Percentiles rank a stretch among this genome's conserved stretches.
Conservation (phyloP, 2,888 invertebrate genomes). For the Amaurobius ferox region DNA sequence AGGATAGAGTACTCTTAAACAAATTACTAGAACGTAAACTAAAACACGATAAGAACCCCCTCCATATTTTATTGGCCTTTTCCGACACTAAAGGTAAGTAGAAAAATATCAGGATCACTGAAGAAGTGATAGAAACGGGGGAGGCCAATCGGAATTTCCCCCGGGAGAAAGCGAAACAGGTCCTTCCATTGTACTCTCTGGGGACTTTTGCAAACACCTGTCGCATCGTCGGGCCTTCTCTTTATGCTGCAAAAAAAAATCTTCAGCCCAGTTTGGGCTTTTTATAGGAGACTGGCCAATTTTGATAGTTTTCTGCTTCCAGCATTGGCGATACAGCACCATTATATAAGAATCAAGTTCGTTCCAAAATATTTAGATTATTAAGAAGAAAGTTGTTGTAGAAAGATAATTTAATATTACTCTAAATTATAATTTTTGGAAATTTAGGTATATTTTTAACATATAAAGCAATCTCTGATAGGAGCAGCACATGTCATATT, state of each 20-base stretch:
- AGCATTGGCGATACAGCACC: slow-evolving; percentile 4
- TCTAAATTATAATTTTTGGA: too few relatives aligned
- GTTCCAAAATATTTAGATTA: too few relatives aligned
- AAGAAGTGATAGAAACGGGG: slow-evolving; percentile 1
- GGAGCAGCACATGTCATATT: too few relatives aligned
- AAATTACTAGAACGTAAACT: too few relatives aligned
- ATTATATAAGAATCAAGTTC: too few relatives aligned
- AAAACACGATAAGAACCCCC: too few relatives aligned
- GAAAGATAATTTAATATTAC: too few relatives aligned
- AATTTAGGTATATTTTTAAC: too few relatives aligned
- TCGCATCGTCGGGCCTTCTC: slow-evolving; percentile 46
- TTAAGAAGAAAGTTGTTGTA: too few relatives aligned
- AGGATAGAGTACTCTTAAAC: too few relatives aligned
- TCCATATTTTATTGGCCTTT: slow-evolving; percentile 31
- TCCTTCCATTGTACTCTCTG: slow-evolving; percentile 29
- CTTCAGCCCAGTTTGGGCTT: slow-evolving; percentile 41
- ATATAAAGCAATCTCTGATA: too few relatives aligned
- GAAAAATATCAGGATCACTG: slow-evolving; percentile 2
- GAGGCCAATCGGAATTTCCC: slow-evolving; percentile 52
- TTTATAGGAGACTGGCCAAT: slow-evolving; percentile 30
- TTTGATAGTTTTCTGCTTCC: neutral
- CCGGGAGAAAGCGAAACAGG: slow-evolving; percentile 31
- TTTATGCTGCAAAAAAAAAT: slow-evolving; percentile 48
- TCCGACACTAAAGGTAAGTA: slow-evolving; percentile 1
- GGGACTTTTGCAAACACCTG: slow-evolving; percentile 65